These are phyloP conservation scores for Urocolius indicus DNA, from an alignment of 2,113 vertebrate species.

Conservation along the genomic window DNA sequence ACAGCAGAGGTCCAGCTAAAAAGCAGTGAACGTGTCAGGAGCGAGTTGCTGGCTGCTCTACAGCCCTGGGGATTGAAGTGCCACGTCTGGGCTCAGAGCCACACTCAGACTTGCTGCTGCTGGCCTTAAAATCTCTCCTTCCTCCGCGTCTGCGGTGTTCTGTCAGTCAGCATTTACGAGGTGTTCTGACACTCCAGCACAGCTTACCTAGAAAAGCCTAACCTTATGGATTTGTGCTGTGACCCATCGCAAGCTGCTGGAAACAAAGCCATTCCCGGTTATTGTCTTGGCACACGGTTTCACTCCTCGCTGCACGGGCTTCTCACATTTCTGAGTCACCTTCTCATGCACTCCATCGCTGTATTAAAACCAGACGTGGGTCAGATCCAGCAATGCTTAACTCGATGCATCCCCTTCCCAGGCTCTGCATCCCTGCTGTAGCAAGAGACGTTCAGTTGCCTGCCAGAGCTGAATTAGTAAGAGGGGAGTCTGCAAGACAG, in stretches of 20 bases:
- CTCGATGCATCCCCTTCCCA: background rate
- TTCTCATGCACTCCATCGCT: background rate
- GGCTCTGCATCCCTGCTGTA: background rate
- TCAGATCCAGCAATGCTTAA: background rate
- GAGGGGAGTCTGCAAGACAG: background rate
- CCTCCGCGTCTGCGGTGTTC: background rate
- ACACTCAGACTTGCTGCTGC: background rate
- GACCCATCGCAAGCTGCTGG: background rate
- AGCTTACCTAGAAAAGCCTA: background rate
- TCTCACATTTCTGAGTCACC: conserved; percentile 10
- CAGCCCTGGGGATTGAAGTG: background rate
- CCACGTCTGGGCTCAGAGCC: background rate
- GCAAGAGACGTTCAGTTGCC: background rate
- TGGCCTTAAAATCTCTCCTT: background rate
- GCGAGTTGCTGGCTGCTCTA: rapidly evolving
- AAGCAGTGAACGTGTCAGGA: background rate
- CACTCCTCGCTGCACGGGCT: background rate
- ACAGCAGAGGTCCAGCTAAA: background rate
- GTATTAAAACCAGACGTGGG: background rate
- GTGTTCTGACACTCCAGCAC: rapidly evolving
- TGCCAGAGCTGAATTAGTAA: conserved; percentile 22
- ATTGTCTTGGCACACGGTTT: background rate
- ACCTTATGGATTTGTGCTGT: background rate
- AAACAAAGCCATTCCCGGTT: background rate
- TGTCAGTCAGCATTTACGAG: background rate